These are phyloP conservation scores for Neostethus bicornis DNA, from an alignment of 2,797 vertebrate species.

Conservation along the genomic window DNA sequence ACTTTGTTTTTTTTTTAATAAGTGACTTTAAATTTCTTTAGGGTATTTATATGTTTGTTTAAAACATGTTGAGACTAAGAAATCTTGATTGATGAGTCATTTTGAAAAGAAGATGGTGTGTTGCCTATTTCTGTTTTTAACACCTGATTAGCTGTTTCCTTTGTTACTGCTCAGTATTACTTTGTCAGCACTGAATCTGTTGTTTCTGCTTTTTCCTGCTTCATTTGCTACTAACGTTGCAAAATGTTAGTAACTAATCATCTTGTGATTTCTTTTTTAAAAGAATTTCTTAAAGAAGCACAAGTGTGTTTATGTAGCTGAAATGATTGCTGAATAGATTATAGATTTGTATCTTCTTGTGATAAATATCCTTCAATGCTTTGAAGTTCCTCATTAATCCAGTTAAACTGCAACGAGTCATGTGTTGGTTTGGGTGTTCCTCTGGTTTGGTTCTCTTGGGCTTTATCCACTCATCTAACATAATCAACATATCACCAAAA, in stretches of 20 bases:
- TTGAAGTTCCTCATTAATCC: background rate
- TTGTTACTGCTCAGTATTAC: background rate
- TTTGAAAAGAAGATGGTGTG: background rate
- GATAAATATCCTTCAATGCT: background rate
- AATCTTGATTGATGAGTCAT: background rate
- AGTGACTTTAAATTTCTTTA: too few relatives aligned
- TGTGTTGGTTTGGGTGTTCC: background rate
- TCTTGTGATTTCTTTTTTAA: background rate
- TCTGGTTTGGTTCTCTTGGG: background rate
- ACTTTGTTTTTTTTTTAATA: too few relatives aligned
- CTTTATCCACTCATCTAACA: too few relatives aligned
- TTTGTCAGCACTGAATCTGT: slow-evolving; percentile 3
- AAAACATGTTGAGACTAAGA: background rate
- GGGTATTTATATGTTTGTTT: background rate
- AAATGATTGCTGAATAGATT: background rate
- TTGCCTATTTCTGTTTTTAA: background rate
- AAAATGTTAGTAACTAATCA: background rate
- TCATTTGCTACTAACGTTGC: too few relatives aligned
- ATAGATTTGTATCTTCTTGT: background rate
- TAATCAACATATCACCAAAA: too few relatives aligned
- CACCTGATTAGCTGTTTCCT: background rate
- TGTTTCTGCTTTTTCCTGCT: slow-evolving; percentile 5
- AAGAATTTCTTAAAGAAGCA: too few relatives aligned
- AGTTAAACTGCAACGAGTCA: background rate
- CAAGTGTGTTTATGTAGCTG: background rate